Base-by-base conservation (phyloP, 1,140 invertebrate genomes). In the Mizuhopecten yessoensis region DNA sequence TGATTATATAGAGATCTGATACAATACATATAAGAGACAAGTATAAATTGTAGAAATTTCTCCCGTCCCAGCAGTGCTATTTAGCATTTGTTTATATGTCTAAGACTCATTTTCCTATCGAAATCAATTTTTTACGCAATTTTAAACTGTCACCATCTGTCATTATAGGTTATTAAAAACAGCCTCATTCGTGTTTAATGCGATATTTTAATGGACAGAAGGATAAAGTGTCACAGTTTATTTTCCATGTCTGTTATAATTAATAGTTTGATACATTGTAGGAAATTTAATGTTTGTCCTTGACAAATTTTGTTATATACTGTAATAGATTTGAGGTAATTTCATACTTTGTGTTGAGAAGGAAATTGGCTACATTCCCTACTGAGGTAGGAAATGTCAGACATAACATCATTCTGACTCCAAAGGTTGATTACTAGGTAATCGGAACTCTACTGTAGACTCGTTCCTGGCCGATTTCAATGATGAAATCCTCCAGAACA, bases 261-360 rank as follows among this genome's bases (percentile, higher is more conserved):
- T 7, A 29, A 75, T 75, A 75, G 11, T n/a, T n/a, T n/a, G n/a
- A 75, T 75, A 29, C 3, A 17, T 29, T n/a, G 2, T n/a, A 29
- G 57, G 57, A 75, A 75, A 75, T 75, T 75, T 23, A 75, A 75
- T 75, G 57, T 75, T 75, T 75, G 57, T 75, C 57, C 57, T 75
- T 75, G 57, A 75, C 23, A 75, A 75, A 75, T 9, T 75, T 75
- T 75, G 5, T 39, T 39, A 7, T 39, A 39, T 39, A n/a, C n/a
- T 49, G 17, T n/a, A 29, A 75, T 75, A 75, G 57, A 75, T 75
- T 75, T 75, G n/a, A 45, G 57, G 57, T 29, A 5, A n/a, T 75
- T 75, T 75, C n/a, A n/a, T 17, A 75, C 57, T 45, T 29, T 23
- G 57, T 17, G 20, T 75, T 75, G n/a, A n/a, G n/a, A 75, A 29